Evolutionary conservation across 2,797 vertebrate genomes (phyloP).

Genomic region (Brachymystax lenok): DNA sequence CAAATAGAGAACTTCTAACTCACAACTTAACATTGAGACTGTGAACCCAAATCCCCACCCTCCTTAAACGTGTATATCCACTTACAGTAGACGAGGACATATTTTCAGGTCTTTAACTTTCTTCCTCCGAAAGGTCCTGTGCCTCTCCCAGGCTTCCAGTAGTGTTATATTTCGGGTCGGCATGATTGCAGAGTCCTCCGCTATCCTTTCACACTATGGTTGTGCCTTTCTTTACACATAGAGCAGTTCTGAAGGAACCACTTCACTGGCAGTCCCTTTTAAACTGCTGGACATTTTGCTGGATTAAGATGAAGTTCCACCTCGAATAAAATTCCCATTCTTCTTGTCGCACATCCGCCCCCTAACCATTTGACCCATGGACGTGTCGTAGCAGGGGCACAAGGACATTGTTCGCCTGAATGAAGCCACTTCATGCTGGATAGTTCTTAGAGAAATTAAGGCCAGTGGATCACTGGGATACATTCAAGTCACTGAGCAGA

Average conservation of each 20-base stretch:
- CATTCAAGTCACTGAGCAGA: background rate
- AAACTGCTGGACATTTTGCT: background rate
- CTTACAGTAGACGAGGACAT: slow-evolving; percentile 44
- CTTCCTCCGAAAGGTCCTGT: slow-evolving; percentile 1
- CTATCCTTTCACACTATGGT: too few species aligned
- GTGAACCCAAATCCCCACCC: background rate
- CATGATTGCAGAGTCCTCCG: slow-evolving; percentile 20
- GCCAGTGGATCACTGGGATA: background rate
- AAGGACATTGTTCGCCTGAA: background rate
- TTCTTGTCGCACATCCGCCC: background rate
- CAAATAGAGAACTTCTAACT: background rate
- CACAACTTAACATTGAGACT: background rate
- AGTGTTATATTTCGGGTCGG: slow-evolving; percentile 12
- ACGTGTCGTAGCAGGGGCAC: background rate
- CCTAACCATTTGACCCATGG: background rate
- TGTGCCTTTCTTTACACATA: background rate
- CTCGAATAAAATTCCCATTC: slow-evolving; percentile 23
- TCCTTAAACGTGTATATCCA: background rate
- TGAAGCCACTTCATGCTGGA: background rate
- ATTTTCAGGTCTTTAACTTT: slow-evolving; percentile 38
- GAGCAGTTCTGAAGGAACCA: slow-evolving; percentile 2
- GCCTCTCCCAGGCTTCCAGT: slow-evolving; percentile 30
- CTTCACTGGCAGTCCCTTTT: background rate
- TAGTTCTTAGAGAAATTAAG: background rate
- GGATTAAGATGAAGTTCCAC: background rate